Evolutionary conservation across 2,888 invertebrate genomes (phyloP).

Genomic region (Lasius fuliginosus): DNA sequence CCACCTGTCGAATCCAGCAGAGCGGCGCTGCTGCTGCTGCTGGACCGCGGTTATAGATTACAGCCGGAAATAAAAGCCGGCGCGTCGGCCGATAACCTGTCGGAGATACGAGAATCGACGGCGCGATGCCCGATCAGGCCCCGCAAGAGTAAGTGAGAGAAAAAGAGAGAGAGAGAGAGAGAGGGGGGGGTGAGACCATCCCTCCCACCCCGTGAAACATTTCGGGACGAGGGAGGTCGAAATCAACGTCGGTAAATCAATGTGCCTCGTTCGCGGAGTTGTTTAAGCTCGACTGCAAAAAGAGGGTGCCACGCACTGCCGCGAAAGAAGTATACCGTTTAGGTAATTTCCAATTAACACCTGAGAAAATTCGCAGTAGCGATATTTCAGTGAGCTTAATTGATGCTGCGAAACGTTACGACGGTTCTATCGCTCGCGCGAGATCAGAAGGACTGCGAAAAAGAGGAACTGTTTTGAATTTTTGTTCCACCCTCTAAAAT

Average conservation of each 20-base stretch:
- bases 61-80: slow-evolving; percentile 49
- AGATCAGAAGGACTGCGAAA: neutral
- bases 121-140: slow-evolving; percentile 29
- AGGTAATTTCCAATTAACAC: slow-evolving; percentile 12
- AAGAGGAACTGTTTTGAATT: neutral
- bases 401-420: slow-evolving; percentile 10
- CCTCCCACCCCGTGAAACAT: slow-evolving; percentile 8
- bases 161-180: neutral
- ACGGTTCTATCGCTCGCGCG: slow-evolving; percentile 11
- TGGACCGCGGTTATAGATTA: slow-evolving; percentile 50
- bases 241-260: slow-evolving; percentile 49
- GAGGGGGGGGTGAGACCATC: neutral
- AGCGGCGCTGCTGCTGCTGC: slow-evolving; percentile 20
- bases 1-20: slow-evolving; percentile 62
- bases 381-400: slow-evolving; percentile 35
- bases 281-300: slow-evolving; percentile 24
- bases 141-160: neutral
- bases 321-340: neutral
- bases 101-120: slow-evolving; percentile 49
- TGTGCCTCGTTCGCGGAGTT: slow-evolving; percentile 30
- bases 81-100: slow-evolving; percentile 49
- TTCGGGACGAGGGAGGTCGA: neutral
- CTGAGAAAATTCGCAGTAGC: slow-evolving; percentile 31
- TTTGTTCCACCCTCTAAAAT: neutral
- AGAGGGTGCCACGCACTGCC: neutral